A percentile compares a stretch with the other conserved stretches of the same genome.
Conservation (phyloP, 2,888 invertebrate genomes). For the Cosmia trapezina region DNA sequence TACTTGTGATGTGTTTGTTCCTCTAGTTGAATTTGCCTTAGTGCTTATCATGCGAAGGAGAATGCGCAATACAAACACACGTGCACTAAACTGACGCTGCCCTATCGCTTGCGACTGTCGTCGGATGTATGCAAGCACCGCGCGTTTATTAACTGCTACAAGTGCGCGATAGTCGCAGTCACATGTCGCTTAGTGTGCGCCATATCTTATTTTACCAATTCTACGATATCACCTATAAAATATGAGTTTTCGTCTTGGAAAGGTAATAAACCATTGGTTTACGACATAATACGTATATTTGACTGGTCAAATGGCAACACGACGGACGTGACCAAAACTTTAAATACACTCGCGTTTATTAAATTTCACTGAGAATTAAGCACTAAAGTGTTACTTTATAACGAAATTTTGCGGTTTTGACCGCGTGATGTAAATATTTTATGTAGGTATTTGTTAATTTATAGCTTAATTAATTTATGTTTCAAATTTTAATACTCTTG, state of each 20-base stretch:
- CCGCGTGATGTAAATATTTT: slow-evolving; percentile 23
- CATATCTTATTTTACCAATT: slow-evolving; percentile 68
- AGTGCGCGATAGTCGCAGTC: too few species aligned
- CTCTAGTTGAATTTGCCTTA: background rate
- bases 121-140: too few species aligned
- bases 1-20: background rate
- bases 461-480: slow-evolving; percentile 14
- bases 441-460: slow-evolving; percentile 24
- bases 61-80: background rate
- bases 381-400: slow-evolving; percentile 50
- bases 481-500: slow-evolving; percentile 25
- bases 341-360: slow-evolving; percentile 60
- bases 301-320: slow-evolving; percentile 70
- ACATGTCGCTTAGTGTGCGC: background rate
- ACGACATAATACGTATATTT: slow-evolving; percentile 74
- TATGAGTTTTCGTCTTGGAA: slow-evolving; percentile 79
- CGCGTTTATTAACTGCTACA: background rate
- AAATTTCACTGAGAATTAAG: slow-evolving; percentile 60
- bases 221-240: slow-evolving; percentile 73
- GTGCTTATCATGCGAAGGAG: background rate
- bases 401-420: slow-evolving; percentile 21
- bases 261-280: slow-evolving; percentile 79
- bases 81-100: background rate
- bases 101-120: too few species aligned
- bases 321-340: slow-evolving; percentile 77